Evolutionary conservation across 2,113 vertebrate genomes (phyloP).

Genomic region (Furnarius figulus): DNA sequence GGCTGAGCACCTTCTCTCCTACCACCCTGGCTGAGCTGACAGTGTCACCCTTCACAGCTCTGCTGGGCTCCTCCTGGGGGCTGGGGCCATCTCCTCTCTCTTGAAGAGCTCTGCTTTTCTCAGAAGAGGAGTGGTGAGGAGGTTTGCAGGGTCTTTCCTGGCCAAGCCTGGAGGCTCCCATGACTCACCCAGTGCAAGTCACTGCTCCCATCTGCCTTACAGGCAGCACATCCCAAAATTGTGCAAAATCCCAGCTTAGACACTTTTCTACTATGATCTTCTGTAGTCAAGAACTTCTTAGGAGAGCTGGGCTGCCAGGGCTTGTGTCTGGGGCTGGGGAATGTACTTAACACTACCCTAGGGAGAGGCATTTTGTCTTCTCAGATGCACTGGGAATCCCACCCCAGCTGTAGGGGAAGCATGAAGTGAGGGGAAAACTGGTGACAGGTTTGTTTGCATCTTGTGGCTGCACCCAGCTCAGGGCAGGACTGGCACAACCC

Average conservation of each 20-base stretch:
- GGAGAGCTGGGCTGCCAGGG: background rate
- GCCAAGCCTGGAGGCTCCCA: background rate
- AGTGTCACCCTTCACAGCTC: background rate
- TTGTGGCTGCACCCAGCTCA: constrained; percentile 41
- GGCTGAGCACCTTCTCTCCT: constrained; percentile 9
- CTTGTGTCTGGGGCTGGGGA: background rate
- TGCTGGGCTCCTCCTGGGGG: background rate
- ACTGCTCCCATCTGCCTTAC: background rate
- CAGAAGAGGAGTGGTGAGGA: background rate
- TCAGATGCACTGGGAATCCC: background rate
- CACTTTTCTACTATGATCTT: background rate
- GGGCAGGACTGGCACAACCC: background rate
- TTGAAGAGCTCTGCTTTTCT: background rate
- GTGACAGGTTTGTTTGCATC: constrained; percentile 69
- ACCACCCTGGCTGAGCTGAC: background rate
- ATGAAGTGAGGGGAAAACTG: background rate
- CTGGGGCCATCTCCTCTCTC: background rate
- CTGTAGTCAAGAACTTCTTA: background rate
- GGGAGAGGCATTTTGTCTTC: background rate
- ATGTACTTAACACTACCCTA: rapidly evolving
- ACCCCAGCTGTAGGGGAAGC: background rate
- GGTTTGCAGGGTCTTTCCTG: background rate
- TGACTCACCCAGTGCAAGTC: background rate
- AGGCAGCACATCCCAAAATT: background rate
- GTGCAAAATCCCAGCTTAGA: background rate